Conservation (phyloP, 1,140 invertebrate species). For the Drosophila jambulina region DNA sequence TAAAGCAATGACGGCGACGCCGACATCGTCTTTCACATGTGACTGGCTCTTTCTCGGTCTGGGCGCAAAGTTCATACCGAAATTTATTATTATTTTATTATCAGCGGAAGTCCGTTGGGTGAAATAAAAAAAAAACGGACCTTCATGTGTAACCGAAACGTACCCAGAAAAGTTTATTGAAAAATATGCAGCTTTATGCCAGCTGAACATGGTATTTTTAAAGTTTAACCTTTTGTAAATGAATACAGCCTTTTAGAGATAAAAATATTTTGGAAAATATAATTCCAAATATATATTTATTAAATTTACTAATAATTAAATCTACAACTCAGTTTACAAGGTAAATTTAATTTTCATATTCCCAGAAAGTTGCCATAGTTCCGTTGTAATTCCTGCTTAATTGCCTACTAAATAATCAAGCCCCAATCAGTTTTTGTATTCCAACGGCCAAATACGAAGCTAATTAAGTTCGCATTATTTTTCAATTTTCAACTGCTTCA, state of each 20-base stretch:
- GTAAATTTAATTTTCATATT: background rate
- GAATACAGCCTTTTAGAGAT: background rate
- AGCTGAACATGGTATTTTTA: background rate
- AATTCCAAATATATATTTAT: background rate
- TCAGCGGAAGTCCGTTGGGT: constrained; percentile 44
- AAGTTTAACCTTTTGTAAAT: background rate
- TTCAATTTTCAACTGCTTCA: constrained; percentile 1
- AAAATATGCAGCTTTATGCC: background rate
- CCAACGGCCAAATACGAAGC: background rate
- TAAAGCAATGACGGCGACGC: constrained; percentile 58
- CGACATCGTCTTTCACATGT: constrained; percentile 63
- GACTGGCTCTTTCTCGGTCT: constrained; percentile 32
- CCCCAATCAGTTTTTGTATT: too few species aligned
- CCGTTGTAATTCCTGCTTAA: background rate
- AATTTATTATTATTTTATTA: constrained; percentile 76
- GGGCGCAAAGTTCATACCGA: constrained; percentile 60
- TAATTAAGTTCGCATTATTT: constrained; percentile 16
- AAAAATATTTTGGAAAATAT: background rate
- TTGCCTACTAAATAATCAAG: background rate
- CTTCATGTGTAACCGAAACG: constrained; percentile 16
- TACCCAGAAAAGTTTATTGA: constrained; percentile 9
- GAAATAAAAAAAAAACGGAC: constrained; percentile 27
- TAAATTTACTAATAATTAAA: background rate
- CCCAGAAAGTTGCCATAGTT: background rate
- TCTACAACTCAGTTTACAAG: background rate